Evolutionary conservation across 2,113 vertebrate species (phyloP), one percentile per base, ranked within the genome.

Genomic region (Thalassoma bifasciatum): DNA sequence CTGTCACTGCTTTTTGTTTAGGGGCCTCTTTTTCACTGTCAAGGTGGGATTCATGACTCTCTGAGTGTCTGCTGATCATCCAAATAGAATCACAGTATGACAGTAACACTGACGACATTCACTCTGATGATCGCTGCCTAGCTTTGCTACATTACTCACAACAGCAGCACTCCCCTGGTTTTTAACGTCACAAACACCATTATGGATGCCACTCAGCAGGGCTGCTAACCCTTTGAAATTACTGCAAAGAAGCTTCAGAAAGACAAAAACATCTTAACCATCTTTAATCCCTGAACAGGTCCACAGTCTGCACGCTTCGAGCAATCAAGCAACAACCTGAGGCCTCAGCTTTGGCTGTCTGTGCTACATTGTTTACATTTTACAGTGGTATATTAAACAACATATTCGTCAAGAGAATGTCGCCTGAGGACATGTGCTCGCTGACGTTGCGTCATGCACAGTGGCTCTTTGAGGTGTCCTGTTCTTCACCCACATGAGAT

Each of bases 401-500:
- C 30, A 30, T 30, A 30, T 30, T 30, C 3, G 30, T 30, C 30
- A 30, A 30, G 30, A 30, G 30, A 30, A 46, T 16, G 17, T 46
- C 4, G 71, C 38, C 70, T 30, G 54, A 79, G 49, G 57, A 56
- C 81, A 67, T 30, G 40, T 49, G 38, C 59, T 72, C 58, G 16
- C 40, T 46, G 21, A 52, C 56, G 54, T 42, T 61, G 61, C 72
- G 22, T 58, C 40, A 52, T 2, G 49, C 79, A 75, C 69, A 72
- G 72, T 58, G 66, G 71, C 71, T 78, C 50, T 16, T 71, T 51
- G 78, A 30, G 30, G 30, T 30, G 30, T 69, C 77, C 42, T 60
- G 34, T 81, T 84, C 84, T 83, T 73, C 66, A 85, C 61, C 54
- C 56, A 40, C 83, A 84, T 80, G 66, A 81, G 74, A 77, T 75